These are phyloP conservation scores for Elysia crispata DNA, from an alignment of 2,888 invertebrate species.

Conservation along the genomic window DNA sequence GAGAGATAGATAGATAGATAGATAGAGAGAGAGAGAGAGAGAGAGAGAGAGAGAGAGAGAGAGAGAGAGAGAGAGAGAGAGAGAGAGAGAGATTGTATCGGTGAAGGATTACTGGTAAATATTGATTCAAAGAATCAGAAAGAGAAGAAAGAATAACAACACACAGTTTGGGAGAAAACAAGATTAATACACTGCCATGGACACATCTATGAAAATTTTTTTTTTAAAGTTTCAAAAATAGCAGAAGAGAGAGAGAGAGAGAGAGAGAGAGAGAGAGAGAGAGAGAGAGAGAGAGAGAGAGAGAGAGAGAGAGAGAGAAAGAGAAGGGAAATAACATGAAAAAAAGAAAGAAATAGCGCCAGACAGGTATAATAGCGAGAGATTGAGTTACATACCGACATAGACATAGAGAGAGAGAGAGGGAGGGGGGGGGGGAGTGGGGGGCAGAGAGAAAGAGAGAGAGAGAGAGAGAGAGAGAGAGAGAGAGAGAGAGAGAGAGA, in stretches of 20 bases:
- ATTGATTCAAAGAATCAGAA: too few species aligned
- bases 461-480: not conserved
- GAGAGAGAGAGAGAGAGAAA: slow-evolving; percentile 19
- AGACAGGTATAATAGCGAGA: not conserved
- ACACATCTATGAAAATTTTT: not conserved
- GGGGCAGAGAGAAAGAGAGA: slow-evolving; percentile 19
- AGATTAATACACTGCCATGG: too few species aligned
- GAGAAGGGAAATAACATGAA: not conserved
- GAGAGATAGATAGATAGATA: too few species aligned
- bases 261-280: not conserved
- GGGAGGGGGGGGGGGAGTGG: not conserved
- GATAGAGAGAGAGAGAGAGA: too few species aligned
- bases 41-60: too few species aligned
- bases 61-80: too few species aligned
- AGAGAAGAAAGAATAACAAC: too few species aligned
- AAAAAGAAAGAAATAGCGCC: not conserved
- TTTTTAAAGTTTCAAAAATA: not conserved
- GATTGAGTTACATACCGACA: slow-evolving; percentile 5
- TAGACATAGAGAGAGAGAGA: slow-evolving; percentile 16
- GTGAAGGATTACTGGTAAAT: too few species aligned
- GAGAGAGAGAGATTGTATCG: too few species aligned
- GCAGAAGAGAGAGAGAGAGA: not conserved
- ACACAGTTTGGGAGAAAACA: too few species aligned
- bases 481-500: slow-evolving; percentile 23
- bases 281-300: slow-evolving; percentile 11